Evolutionary conservation across 1,140 invertebrate species (phyloP), one percentile per base, ranked within the genome.

Genomic region (Capitella teleta): DNA sequence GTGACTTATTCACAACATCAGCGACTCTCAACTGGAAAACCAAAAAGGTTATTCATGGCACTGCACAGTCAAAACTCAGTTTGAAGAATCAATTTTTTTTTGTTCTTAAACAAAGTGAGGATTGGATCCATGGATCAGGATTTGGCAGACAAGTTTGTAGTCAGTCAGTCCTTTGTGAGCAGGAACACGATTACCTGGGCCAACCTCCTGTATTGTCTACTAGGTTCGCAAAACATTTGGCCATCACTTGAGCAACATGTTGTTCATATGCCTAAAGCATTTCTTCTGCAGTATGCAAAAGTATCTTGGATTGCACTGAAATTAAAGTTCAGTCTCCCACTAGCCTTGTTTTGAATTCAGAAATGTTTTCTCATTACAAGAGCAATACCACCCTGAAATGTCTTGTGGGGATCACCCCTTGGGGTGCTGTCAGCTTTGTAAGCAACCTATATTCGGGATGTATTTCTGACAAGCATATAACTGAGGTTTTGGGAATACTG

Each of bases 311-410:
- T n/a, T n/a, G n/a, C n/a, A n/a, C n/a, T n/a, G n/a, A n/a, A n/a
- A n/a, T n/a, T n/a, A n/a, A n/a, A n/a, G n/a, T n/a, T n/a, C n/a
- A n/a, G n/a, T n/a, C n/a, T n/a, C n/a, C n/a, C 58, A 63, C 62
- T 52, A 34, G 54, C 38, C 49, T 56, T 16, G 43, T 53, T 18
- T 19, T 50, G 1, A 52, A 53, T n/a, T 46, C 51, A 23, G 14
- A 57, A 38, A 45, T 41, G n/a, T 59, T 55, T 49, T 55, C 52
- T 12, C 38, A 43, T 43, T 55, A 61, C 47, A 61, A 61, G 30
- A 38, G 42, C 8, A 26, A 37, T 25, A 57, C 43, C 16, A 59
- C 60, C 32, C 16, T 55, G 19, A 59, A 61, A 48, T 36, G 46
- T 28, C 34, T 61, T 23, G 41, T 57, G 26, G 57, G 60, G 23